A percentile compares a stretch with the other conserved stretches of the same genome.
These are phyloP conservation scores for Amblyraja radiata DNA, from an alignment of 2,797 vertebrate genomes.

Conservation along the genomic window DNA sequence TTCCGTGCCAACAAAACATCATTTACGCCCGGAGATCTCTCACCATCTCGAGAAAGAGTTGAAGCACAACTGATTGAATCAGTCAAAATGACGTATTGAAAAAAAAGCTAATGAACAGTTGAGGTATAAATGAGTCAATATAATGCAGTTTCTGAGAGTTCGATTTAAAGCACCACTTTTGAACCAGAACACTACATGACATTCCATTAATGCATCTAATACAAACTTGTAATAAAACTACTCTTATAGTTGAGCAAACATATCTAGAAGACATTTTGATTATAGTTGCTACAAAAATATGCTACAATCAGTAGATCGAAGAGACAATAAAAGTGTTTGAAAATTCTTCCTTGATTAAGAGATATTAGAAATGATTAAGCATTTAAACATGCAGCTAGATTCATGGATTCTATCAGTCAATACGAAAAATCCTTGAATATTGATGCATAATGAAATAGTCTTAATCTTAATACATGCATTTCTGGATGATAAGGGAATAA, in stretches of 20 bases:
- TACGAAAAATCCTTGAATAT: not conserved
- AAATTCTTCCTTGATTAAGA: not conserved
- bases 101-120: conserved; percentile 8
- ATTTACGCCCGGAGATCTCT: not conserved
- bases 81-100: not conserved
- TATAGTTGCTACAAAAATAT: not conserved
- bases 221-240: not conserved
- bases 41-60: not conserved
- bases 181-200: not conserved
- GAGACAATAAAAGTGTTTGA: not conserved
- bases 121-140: conserved; percentile 7
- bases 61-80: not conserved
- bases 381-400: conserved; percentile 8
- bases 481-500: not conserved
- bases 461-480: not conserved
- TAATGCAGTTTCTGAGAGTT: conserved; percentile 15
- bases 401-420: not conserved
- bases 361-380: not conserved
- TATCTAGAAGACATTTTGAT: not conserved
- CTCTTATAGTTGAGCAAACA: not conserved
- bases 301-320: not conserved
- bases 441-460: not conserved
- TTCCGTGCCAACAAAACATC: not conserved
- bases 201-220: not conserved
- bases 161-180: conserved; percentile 33